A percentile compares a stretch with the other conserved stretches of the same genome.
phyloP scores from a whole-genome alignment of 2,113 vertebrate genomes.

The Tachysurus fulvidraco region DNA sequence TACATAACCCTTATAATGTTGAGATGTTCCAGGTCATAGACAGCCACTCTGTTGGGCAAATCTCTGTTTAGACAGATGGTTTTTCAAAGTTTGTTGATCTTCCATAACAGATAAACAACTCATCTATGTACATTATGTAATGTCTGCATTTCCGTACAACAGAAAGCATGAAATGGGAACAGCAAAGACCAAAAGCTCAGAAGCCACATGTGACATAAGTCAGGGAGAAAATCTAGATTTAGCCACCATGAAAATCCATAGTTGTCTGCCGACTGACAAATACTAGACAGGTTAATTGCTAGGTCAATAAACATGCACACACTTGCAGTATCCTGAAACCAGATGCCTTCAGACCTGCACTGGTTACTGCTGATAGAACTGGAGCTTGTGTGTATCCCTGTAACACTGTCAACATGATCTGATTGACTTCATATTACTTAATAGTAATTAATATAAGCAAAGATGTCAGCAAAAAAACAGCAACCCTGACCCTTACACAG shows the following conservation, averaged over 20 bases:
- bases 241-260: background rate
- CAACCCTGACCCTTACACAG: background rate
- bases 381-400: background rate
- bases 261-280: background rate
- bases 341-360: background rate
- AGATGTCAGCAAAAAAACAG: background rate
- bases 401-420: background rate
- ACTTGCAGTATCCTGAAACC: background rate
- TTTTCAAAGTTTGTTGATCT: slow-evolving; percentile 1
- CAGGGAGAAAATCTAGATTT: background rate
- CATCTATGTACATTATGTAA: background rate
- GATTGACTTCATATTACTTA: background rate
- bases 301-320: background rate
- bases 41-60: background rate
- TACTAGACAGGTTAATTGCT: background rate
- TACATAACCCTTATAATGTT: background rate
- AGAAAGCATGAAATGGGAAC: background rate
- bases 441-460: too few species aligned
- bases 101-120: background rate
- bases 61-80: background rate
- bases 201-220: background rate
- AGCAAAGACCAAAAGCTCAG: background rate
- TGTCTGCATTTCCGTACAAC: background rate
- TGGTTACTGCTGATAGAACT: background rate
- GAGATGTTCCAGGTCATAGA: background rate